Base-by-base conservation (phyloP, 2,797 vertebrate genomes). In the Poecilia wingei region DNA sequence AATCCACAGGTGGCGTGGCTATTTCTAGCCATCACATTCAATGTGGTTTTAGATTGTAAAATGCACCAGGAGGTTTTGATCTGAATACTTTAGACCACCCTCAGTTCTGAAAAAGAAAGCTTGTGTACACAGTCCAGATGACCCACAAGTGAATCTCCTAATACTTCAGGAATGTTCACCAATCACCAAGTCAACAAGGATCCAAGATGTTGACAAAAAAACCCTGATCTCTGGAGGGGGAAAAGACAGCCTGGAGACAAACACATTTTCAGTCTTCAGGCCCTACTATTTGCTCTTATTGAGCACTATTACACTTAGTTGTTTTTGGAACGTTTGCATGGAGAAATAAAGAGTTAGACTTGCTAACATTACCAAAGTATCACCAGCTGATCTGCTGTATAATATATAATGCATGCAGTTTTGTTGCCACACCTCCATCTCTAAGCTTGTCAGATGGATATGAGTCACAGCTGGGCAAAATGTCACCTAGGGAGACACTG, bases 91-190 rank as follows among this genome's bases (percentile, higher is more conserved):
- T 85, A 88, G 93, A 94, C 90, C 93, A 95, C 91, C 93, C 82
- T 85, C 76, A 75, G n/a, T 86, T 86, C 70, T 84, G 82, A 80
- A 84, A 84, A 75, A 83, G 46, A 74, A 78, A 73, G 82, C 77
- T 55, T 66, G 84, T 80, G 82, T 84, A 88, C 81, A 88, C 85
- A 86, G 86, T 88, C 93, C 92, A 94, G 91, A 94, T 93, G 94
- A 95, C 83, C 92, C 84, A 74, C 77, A 83, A 90, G 88, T 91
- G 87, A 90, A 94, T 95, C 89, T 91, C 90, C 91, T 94, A 94
- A 96, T 92, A 89, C 90, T 82, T 87, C 55, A 93, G 91, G 93
- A 95, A 96, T 95, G 89, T 89, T 86, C 79, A 84, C 81, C 88
- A 90, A 87, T 92, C 86, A 91, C 61, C 75, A 88, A 91, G 69